Evolutionary conservation across 2,113 vertebrate species (phyloP), one percentile per base, ranked within the genome.

Genomic region (Percina caprodes): DNA sequence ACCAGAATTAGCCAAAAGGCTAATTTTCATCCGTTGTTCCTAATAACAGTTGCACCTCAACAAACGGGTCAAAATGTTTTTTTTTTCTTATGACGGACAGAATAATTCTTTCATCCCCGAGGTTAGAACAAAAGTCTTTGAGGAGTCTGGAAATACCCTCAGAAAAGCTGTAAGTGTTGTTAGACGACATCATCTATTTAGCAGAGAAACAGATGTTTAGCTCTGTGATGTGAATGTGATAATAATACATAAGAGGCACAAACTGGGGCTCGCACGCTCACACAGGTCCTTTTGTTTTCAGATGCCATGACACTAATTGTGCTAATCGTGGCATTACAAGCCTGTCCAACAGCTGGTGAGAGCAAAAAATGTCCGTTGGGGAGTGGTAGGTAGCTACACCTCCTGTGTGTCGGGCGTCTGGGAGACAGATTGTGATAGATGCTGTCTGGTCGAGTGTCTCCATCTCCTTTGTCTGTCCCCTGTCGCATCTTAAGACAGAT

Each of bases 401-500:
- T 82, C 85, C 85, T 58, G 24, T 59, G 62, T 21, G 70, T 67
- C 12, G n/a, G 52, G 49, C 55, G 69, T 82, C 83, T 73, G 82
- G 6, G 5, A 69, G 89, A 94, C 93, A 90, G 88, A 90, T 90
- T 86, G 90, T 92, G 91, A 95, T 88, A 60, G 93, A 95, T 84
- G 84, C 79, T 48, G 93, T 92, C 92, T 94, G 89, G 80, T 89
- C 42, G 52, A 87, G 88, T 82, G 62, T 92, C 92, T 93, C 91
- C 86, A 24, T 82, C 66, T 92, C 93, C 80, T 93, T 94, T 94
- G 93, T 94, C 80, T 18, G 77, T 45, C 65, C 56, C 56, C 80
- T 81, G 94, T 94, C 94, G 81, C 83, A 76, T 30, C 51, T 48
- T 0, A 90, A 94, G 95, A 96, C 87, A 45, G 93, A 94, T 91